Evolutionary conservation across 1,140 invertebrate species (phyloP).

Genomic region (Ridgeia piscesae): DNA sequence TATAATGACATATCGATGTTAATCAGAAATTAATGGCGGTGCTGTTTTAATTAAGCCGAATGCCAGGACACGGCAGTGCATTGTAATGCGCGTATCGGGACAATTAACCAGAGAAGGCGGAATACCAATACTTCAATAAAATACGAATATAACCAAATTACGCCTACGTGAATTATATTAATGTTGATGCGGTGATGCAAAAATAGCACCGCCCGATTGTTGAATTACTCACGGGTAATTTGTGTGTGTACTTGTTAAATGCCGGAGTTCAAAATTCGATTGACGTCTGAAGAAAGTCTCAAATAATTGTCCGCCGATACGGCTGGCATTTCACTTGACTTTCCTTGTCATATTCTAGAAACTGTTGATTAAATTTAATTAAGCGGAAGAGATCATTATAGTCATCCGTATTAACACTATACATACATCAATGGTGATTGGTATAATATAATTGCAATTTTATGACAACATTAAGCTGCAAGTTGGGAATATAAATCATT

Average conservation of each 20-base stretch:
- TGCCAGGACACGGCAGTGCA: neutral
- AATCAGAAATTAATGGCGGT: neutral
- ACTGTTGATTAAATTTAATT: too few relatives aligned
- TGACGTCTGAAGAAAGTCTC: too few relatives aligned
- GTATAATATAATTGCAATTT: neutral
- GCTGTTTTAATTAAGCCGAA: neutral
- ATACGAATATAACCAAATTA: neutral
- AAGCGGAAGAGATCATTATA: too few relatives aligned
- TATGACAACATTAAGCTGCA: neutral
- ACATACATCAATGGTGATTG: neutral
- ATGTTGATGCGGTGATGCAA: neutral
- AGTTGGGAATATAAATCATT: neutral
- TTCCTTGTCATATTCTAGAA: too few relatives aligned
- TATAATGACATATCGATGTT: neutral
- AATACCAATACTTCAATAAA: neutral
- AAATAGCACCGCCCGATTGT: neutral
- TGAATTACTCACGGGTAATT: neutral
- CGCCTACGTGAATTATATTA: neutral
- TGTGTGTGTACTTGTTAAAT: too few relatives aligned
- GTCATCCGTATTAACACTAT: too few relatives aligned
- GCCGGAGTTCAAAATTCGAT: too few relatives aligned
- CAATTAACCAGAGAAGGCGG: neutral
- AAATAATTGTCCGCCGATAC: too few relatives aligned
- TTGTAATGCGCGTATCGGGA: neutral
- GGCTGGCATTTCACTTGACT: too few relatives aligned